These are phyloP conservation scores for Cremastinae sp. DNA, from an alignment of 2,888 invertebrate species.

Conservation along the genomic window DNA sequence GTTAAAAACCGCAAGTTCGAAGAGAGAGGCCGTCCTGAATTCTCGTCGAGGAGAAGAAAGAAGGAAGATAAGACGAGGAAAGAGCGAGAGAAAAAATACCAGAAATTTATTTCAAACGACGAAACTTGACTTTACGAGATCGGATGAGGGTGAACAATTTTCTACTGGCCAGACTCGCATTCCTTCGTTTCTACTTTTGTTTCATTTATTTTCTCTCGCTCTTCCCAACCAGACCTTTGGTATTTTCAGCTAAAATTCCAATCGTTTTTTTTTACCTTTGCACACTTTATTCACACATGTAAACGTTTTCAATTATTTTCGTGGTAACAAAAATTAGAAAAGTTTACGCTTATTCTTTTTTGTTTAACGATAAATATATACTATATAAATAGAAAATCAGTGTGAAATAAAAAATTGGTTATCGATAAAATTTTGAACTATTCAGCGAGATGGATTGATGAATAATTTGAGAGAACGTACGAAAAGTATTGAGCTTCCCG, in stretches of 20 bases:
- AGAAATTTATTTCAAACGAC: constrained; percentile 42
- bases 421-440: no score
- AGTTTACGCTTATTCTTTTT: no score
- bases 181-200: constrained; percentile 40
- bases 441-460: no score
- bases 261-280: constrained; percentile 22
- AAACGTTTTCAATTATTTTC: no score
- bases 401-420: no score
- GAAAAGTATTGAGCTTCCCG: not conserved
- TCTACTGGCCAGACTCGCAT: constrained; percentile 43
- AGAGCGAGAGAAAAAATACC: constrained; percentile 5
- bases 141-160: constrained; percentile 38
- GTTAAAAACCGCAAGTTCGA: constrained; percentile 31
- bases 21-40: constrained; percentile 16
- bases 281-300: constrained; percentile 5
- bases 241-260: constrained; percentile 58
- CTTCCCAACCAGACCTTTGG: constrained; percentile 31
- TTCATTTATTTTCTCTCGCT: constrained; percentile 12
- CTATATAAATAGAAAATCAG: no score
- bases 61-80: constrained; percentile 2
- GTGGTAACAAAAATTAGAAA: no score
- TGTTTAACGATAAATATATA: no score
- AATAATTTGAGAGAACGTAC: not conserved
- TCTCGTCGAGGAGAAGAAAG: constrained; percentile 1
- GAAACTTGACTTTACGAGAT: constrained; percentile 23